Evolutionary conservation across 1,140 invertebrate species (phyloP).

Genomic region (Eurosta solidaginis): DNA sequence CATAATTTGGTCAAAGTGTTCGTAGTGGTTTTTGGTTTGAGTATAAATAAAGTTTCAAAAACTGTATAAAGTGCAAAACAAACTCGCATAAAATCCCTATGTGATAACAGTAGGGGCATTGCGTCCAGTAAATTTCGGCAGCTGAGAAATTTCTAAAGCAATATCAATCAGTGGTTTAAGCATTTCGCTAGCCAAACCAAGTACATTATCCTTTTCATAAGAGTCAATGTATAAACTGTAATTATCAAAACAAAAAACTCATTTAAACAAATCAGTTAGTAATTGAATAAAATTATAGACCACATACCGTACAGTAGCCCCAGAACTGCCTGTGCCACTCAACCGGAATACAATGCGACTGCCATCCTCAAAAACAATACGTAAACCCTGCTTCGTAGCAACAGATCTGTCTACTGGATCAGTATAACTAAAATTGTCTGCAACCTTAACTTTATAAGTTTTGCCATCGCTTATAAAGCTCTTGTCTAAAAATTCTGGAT

Average conservation of each 20-base stretch:
- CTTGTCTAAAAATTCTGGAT: constrained; percentile 71
- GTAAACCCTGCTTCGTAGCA: constrained; percentile 89
- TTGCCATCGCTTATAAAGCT: constrained; percentile 68
- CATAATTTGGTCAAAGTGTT: background rate
- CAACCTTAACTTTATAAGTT: constrained; percentile 74
- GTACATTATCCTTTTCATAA: constrained; percentile 77
- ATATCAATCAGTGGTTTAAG: constrained; percentile 89
- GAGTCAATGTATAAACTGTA: constrained; percentile 87
- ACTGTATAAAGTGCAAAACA: background rate
- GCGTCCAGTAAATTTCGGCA: constrained; percentile 85
- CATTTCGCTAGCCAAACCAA: constrained; percentile 79
- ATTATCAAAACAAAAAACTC: constrained; percentile 20
- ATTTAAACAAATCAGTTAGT: background rate
- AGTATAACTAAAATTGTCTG: constrained; percentile 91
- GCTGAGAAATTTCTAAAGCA: constrained; percentile 82
- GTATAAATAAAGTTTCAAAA: background rate
- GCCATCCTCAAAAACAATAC: constrained; percentile 92
- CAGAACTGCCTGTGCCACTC: constrained; percentile 96
- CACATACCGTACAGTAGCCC: constrained; percentile 83
- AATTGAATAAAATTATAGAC: background rate
- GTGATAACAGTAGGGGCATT: constrained; percentile 95
- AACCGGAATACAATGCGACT: constrained; percentile 91
- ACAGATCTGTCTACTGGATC: constrained; percentile 93
- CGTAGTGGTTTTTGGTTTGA: background rate
- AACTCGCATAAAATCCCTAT: constrained; percentile 64